Evolutionary conservation across 2,113 vertebrate genomes (phyloP), one percentile per base, ranked within the genome.

Genomic region (Triplophysa dalaica): DNA sequence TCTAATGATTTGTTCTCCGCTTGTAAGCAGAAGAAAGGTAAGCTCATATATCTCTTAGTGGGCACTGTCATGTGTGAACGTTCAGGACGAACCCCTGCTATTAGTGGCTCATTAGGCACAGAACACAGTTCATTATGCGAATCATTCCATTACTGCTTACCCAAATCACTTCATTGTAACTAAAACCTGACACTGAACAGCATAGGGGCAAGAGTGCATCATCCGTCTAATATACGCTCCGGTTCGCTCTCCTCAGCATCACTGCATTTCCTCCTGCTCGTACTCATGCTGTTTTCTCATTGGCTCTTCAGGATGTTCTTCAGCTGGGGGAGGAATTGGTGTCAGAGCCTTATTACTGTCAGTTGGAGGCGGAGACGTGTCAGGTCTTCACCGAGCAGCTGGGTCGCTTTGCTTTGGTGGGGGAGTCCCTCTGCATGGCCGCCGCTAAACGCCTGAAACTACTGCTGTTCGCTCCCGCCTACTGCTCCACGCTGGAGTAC

Each of bases 361-460:
- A 99, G 91, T 93, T 98, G 83, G 98, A 99, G 90, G 93, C 94
- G 0, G 92, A 96, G 85, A 93, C 94, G 14, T 98, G 96, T 91
- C 95, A 95, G 22, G 24, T 99, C 87, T 98, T 99, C 93, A 95
- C 96, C 0, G 97, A 98, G 93, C 96, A 98, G 91, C 94, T 99
- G 88, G 98, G 98, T 56, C 96, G 96, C 87, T 96, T 98, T 0
- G 95, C 95, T 64, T 89, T 99, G 88, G 96, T 99, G 0, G 98
- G 98, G 45, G 98, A 99, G 90, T 97, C 98, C 41, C 95, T 98
- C 84, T 97, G 96, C 83, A 96, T 98, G 95, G 94, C 94, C 0
- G 97, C 98, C 1, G 94, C 95, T 89, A 99, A 99, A 88, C 96
- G 98, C 82, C 95, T 99, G 83, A 95, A 95, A 86, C 93, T 99